Conservation (phyloP, 2,797 vertebrate genomes). For the Capromys pilorides region DNA sequence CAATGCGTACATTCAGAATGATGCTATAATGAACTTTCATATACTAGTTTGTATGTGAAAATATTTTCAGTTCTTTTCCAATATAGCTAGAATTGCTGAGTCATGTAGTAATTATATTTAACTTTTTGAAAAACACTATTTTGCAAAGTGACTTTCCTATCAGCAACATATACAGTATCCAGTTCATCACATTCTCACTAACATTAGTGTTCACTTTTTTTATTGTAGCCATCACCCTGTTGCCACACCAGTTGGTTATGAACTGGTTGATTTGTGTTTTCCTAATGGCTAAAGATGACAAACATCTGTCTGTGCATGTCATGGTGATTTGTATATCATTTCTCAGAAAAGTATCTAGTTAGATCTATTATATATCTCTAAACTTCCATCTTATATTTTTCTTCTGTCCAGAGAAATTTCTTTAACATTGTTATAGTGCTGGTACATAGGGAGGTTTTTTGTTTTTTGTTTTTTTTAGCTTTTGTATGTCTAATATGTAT, state of each 20-base stretch:
- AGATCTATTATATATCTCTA: not conserved
- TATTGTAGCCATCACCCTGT: not conserved
- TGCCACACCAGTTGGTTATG: not conserved
- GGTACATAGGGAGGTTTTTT: not conserved
- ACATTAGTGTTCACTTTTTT: not conserved
- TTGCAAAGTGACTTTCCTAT: not conserved
- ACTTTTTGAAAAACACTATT: conserved; percentile 25
- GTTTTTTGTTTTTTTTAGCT: not conserved
- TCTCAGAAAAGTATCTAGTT: not conserved
- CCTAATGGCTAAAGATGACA: not conserved
- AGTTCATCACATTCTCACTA: not conserved
- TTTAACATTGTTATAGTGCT: not conserved
- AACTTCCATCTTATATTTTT: conserved; percentile 8
- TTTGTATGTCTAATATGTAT: not conserved
- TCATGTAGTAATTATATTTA: not conserved
- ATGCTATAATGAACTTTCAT: not conserved
- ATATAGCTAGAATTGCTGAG: conserved; percentile 11
- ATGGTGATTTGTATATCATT: conserved; percentile 28
- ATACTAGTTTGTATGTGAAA: not conserved
- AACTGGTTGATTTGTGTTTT: conserved; percentile 31
- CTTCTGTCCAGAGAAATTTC: not conserved
- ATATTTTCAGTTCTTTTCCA: not conserved
- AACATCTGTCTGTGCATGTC: not conserved
- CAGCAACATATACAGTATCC: not conserved
- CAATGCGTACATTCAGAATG: not conserved